Percentiles rank a stretch among this genome's conserved stretches.
phyloP scores from a whole-genome alignment of 2,888 invertebrate species.

The Lasioglossum vierecki region DNA sequence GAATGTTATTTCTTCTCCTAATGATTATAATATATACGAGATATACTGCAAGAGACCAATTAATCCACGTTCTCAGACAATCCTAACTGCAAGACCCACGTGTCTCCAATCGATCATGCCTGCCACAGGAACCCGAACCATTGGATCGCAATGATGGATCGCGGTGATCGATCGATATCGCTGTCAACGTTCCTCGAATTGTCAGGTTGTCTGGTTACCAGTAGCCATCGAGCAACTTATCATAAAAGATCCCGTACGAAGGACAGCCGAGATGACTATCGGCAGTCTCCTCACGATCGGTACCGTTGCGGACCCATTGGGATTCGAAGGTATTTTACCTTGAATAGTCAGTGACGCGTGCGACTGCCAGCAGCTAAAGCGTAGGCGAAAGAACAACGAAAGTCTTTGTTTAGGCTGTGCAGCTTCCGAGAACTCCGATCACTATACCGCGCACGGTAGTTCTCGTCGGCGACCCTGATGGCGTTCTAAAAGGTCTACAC shows the following conservation, averaged over 20 bases:
- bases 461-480: neutral
- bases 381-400: conserved; percentile 59
- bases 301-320: conserved; percentile 48
- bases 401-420: conserved; percentile 62
- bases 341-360: conserved; percentile 31
- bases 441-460: conserved; percentile 52
- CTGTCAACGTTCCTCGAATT: neutral
- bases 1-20: too few relatives aligned
- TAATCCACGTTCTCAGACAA: neutral
- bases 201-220: neutral
- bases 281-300: conserved; percentile 44
- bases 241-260: conserved; percentile 26
- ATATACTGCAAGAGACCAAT: neutral
- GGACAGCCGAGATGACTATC: conserved; percentile 53
- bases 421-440: conserved; percentile 68
- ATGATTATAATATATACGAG: too few relatives aligned
- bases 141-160: neutral
- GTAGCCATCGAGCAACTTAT: conserved; percentile 34
- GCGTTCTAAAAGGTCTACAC: neutral
- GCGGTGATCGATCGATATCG: neutral
- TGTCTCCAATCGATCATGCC: neutral
- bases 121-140: neutral
- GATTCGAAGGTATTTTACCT: conserved; percentile 55
- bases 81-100: neutral
- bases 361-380: conserved; percentile 21